These are phyloP conservation scores for Eulemur coronatus DNA, from an alignment of 2,797 vertebrate species.

Conservation along the genomic window DNA sequence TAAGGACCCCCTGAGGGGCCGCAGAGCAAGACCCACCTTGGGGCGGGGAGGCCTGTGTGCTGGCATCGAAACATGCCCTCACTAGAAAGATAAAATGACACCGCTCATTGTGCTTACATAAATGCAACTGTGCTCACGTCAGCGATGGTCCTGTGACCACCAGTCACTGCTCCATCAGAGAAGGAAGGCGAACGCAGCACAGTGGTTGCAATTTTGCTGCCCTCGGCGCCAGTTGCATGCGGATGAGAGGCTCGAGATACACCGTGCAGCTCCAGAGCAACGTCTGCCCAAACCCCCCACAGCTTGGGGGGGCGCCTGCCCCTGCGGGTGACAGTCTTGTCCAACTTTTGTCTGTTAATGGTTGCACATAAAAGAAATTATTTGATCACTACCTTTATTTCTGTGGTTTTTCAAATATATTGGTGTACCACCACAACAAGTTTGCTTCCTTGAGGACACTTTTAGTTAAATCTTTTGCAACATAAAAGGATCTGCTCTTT, in stretches of 20 bases:
- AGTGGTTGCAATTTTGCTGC: neutral
- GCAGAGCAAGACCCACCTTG: accelerated
- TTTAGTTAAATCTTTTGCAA: neutral
- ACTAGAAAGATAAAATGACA: neutral
- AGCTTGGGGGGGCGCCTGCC: neutral
- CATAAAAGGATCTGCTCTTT: neutral
- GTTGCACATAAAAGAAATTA: neutral
- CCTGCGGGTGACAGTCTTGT: neutral
- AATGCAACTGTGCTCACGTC: neutral
- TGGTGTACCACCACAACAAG: neutral
- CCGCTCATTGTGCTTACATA: neutral
- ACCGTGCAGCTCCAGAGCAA: neutral
- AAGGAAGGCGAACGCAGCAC: neutral
- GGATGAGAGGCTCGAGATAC: neutral
- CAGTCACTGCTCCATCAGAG: neutral
- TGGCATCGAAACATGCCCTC: neutral
- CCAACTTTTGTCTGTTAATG: neutral
- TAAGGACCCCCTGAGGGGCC: too few species aligned
- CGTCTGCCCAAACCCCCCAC: neutral
- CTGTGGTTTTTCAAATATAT: neutral
- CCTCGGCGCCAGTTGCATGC: neutral
- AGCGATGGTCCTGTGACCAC: neutral
- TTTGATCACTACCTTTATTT: neutral
- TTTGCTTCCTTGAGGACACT: neutral
- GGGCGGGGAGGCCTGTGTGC: neutral